Evolutionary conservation across 1,140 invertebrate genomes (phyloP), one percentile per base, ranked within the genome.

Genomic region (Diorhabda elongata): DNA sequence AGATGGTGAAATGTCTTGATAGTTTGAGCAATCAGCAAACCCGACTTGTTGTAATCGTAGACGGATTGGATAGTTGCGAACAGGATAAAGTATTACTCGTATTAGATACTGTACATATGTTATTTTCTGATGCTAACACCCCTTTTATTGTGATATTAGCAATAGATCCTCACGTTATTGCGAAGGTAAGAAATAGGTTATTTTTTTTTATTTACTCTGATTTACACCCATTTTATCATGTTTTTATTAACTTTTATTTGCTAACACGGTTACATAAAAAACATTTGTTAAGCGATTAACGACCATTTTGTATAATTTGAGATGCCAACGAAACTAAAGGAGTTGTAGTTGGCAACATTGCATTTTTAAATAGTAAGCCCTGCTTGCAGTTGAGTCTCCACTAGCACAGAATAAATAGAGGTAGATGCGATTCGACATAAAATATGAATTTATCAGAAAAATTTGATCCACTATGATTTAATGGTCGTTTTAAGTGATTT

Each of bases 1-100:
- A 81, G 44, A 81, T 81, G 80, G 78, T 81, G 3, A 78, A 80
- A 76, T 96, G 94, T 79, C 83, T 98, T 76, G 96, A 98, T 83
- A 90, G 91, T 60, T 96, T 98, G 80, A 94, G 91, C 57, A 87
- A 89, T 7, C 93, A 95, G 81, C 95, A 98, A 81, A 97, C 95
- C 64, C 87, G 96, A 61, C 82, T 98, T 61, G 97, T 99, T 2
- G 91, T 98, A 4, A 90, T 99, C 52, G 93, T 99, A 42, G 98
- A 99, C 84, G 97, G 97, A 2, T 82, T 99, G 71, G 97, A 99
- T 82, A 97, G 93, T 78, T 98, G 96, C 79, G 97, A 99, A 80
- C 97, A 98, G 79, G 95, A 98, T 76, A 96, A 97, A 82, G 96
- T 98, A 11, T 83, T 98, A 4, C 86, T 93, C 1, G 88, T 97